phyloP scores from a whole-genome alignment of 2,113 vertebrate genomes.

The Psittacula cyanocephala region DNA sequence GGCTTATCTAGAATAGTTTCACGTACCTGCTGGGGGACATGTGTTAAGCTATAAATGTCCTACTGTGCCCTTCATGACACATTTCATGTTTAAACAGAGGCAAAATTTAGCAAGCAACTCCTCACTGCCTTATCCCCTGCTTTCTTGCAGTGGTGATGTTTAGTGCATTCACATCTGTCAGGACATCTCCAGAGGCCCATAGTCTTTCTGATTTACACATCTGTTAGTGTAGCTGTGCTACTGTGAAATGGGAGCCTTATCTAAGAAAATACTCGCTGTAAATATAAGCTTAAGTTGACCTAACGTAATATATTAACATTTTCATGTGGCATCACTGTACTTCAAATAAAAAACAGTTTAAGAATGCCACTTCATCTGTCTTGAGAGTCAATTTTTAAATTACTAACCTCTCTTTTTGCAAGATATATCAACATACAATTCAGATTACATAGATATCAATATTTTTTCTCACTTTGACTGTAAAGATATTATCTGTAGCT shows the following conservation, averaged over 20 bases:
- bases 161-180: background rate
- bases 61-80: constrained; percentile 10
- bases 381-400: background rate
- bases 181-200: background rate
- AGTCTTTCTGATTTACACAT: background rate
- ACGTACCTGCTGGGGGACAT: constrained; percentile 24
- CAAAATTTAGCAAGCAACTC: constrained; percentile 15
- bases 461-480: background rate
- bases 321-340: background rate
- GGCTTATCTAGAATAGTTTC: constrained; percentile 42
- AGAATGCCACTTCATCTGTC: background rate
- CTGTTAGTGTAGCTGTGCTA: background rate
- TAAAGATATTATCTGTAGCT: background rate
- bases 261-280: background rate
- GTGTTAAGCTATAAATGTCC: constrained; percentile 31
- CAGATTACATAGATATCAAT: background rate
- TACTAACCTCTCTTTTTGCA: background rate
- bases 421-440: background rate
- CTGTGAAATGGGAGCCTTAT: background rate
- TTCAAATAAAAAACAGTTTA: background rate
- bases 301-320: background rate
- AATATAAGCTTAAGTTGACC: background rate
- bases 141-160: background rate
- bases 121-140: background rate
- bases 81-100: constrained; percentile 41